A percentile compares a stretch with the other conserved stretches of the same genome.
Conservation (phyloP, 2,888 invertebrate genomes). For the Panzeria rudis region DNA sequence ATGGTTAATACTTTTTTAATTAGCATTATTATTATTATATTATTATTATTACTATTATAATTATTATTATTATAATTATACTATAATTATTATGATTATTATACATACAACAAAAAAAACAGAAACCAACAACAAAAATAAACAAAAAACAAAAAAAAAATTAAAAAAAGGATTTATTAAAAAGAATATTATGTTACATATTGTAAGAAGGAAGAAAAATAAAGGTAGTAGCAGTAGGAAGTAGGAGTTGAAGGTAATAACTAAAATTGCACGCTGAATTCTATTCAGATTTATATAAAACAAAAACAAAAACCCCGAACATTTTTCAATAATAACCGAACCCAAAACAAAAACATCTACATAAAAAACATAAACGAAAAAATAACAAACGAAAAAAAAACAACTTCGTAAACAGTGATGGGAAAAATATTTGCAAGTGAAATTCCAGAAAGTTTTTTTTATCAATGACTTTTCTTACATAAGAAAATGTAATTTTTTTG, state of each 20-base stretch:
- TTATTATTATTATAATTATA: constrained; percentile 63
- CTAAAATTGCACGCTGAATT: constrained; percentile 69
- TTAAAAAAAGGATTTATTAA: constrained; percentile 43
- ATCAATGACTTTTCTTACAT: too few relatives aligned
- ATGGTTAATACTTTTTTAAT: constrained; percentile 73
- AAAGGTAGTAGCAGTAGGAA: constrained; percentile 70
- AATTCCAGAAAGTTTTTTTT: too few relatives aligned
- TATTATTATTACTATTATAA: constrained; percentile 60
- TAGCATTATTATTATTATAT: constrained; percentile 72
- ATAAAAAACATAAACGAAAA: constrained; percentile 2
- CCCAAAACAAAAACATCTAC: constrained; percentile 20
- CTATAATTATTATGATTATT: constrained; percentile 70
- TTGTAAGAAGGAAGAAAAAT: constrained; percentile 60
- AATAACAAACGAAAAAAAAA: constrained; percentile 44
- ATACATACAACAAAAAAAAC: constrained; percentile 65
- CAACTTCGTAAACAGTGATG: constrained; percentile 21
- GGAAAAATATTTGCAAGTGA: background rate
- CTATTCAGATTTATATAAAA: constrained; percentile 66
- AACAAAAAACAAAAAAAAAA: constrained; percentile 54
- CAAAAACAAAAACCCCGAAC: constrained; percentile 33
- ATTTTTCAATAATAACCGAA: constrained; percentile 67
- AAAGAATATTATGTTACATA: constrained; percentile 70
- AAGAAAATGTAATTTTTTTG: too few relatives aligned
- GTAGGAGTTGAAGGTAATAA: constrained; percentile 68
- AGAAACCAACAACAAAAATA: constrained; percentile 63